Evolutionary conservation across 2,113 vertebrate genomes (phyloP).

Genomic region (Elephantulus edwardii): DNA sequence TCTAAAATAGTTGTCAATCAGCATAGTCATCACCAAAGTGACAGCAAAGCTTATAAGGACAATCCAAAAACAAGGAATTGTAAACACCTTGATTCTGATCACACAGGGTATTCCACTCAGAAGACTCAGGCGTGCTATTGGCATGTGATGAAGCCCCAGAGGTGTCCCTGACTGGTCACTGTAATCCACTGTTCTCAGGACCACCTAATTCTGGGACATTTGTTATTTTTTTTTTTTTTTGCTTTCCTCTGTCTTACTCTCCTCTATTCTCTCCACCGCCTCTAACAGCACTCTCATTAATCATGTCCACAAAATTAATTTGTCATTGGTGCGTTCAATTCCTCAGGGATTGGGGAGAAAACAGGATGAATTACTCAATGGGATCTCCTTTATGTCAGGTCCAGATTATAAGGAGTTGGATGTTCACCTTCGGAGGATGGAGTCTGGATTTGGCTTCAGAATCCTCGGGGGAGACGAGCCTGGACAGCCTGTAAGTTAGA

Average conservation of each 20-base stretch:
- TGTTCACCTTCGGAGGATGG: slow-evolving; percentile 96
- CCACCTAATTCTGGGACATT: background rate
- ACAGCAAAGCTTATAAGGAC: background rate
- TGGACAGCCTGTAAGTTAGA: slow-evolving; percentile 95
- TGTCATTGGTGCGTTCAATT: slow-evolving; percentile 46
- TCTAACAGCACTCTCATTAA: slow-evolving; percentile 76
- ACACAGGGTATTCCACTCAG: background rate
- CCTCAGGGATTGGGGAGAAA: slow-evolving; percentile 4
- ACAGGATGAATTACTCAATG: slow-evolving; percentile 73
- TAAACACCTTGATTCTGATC: background rate
- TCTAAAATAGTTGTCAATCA: background rate
- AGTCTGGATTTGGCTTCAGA: slow-evolving; percentile 98
- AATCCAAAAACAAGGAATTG: slow-evolving; percentile 4
- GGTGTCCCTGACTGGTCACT: background rate
- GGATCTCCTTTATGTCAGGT: slow-evolving; percentile 84
- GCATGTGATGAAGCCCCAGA: background rate
- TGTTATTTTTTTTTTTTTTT: background rate
- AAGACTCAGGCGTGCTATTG: background rate
- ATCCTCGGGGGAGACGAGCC: slow-evolving; percentile 98
- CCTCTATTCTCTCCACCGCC: slow-evolving; percentile 56
- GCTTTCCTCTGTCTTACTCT: background rate
- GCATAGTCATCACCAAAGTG: background rate
- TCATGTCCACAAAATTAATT: slow-evolving; percentile 66
- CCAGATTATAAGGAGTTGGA: slow-evolving; percentile 95
- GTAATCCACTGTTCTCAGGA: background rate